These are phyloP conservation scores for Eristalis intricaria DNA, from an alignment of 2,888 invertebrate genomes.

Conservation along the genomic window DNA sequence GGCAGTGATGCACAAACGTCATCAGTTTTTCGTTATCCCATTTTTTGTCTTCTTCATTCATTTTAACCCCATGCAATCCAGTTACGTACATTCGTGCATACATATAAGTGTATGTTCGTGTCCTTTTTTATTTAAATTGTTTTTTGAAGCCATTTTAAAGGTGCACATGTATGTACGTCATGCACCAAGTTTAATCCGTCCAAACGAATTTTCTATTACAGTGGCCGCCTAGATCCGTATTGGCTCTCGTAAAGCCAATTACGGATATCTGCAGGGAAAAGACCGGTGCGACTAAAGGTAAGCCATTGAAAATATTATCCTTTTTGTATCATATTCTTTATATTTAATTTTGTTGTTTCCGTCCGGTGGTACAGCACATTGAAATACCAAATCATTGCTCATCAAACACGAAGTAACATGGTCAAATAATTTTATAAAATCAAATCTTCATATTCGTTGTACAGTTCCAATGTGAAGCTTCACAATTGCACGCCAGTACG, in stretches of 20 bases:
- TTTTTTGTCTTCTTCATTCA: background rate
- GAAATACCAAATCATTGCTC: too few relatives aligned
- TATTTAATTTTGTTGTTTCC: background rate
- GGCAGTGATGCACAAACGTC: conserved; percentile 37
- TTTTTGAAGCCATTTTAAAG: background rate
- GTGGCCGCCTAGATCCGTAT: conserved; percentile 64
- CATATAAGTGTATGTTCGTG: too few relatives aligned
- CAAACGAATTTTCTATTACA: conserved; percentile 50
- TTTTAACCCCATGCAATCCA: conserved; percentile 10
- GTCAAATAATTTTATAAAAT: too few relatives aligned
- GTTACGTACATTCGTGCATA: background rate
- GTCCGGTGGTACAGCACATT: too few relatives aligned
- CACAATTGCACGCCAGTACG: too few relatives aligned
- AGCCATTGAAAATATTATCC: background rate
- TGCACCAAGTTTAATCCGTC: conserved; percentile 8
- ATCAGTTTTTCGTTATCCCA: conserved; percentile 6
- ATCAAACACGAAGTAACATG: too few relatives aligned
- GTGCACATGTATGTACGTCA: background rate
- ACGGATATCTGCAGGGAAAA: conserved; percentile 40
- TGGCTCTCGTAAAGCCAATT: conserved; percentile 49
- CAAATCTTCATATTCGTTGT: too few relatives aligned
- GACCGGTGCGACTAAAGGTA: conserved; percentile 61
- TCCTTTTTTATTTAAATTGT: background rate
- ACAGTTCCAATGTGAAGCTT: too few relatives aligned
- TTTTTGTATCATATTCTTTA: background rate